Evolutionary conservation across 2,888 invertebrate species (phyloP).

Genomic region (Chironomus riparius): DNA sequence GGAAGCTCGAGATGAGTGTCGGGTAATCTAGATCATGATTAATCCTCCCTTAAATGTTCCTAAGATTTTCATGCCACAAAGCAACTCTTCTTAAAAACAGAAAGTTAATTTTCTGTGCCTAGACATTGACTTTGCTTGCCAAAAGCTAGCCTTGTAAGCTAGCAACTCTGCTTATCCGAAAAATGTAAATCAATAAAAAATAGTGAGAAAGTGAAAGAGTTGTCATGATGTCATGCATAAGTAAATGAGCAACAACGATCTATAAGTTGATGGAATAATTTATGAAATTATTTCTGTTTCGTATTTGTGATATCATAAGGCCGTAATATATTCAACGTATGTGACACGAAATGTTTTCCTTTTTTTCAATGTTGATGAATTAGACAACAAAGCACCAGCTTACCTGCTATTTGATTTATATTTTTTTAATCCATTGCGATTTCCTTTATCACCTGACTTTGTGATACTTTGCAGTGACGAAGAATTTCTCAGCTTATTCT

Average conservation of each 20-base stretch:
- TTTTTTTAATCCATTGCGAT: conserved; percentile 8
- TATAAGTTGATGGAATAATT: neutral
- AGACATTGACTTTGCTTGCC: no score
- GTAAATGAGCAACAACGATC: neutral
- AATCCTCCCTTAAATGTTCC: no score
- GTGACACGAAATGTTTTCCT: neutral
- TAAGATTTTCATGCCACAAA: no score
- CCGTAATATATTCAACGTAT: neutral
- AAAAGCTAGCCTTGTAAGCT: no score
- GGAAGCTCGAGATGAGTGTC: no score
- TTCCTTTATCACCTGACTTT: neutral
- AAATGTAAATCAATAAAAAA: neutral
- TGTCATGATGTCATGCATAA: neutral
- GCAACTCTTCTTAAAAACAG: no score
- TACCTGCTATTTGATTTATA: conserved; percentile 21
- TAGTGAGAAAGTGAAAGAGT: neutral
- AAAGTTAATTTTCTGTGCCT: no score
- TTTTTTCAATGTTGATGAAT: neutral
- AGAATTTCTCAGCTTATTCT: conserved; percentile 9
- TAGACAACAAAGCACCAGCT: neutral
- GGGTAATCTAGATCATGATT: no score
- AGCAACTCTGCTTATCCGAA: neutral
- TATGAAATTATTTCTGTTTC: neutral
- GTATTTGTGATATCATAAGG: neutral
- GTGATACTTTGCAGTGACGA: conserved; percentile 15